Conservation (phyloP, 1,140 invertebrate genomes). For the Megathymus violae region DNA sequence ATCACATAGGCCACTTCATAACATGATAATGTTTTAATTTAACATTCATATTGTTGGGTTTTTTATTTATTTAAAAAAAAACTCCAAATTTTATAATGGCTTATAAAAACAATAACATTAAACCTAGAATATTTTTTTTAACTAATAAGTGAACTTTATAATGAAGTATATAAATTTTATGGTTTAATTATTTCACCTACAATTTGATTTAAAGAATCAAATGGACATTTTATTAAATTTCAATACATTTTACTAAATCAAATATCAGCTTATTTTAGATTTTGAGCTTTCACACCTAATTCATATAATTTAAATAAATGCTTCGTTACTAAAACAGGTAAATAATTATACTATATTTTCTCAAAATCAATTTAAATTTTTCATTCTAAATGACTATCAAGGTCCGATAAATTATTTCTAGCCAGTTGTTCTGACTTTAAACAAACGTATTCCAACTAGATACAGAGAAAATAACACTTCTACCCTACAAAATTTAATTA, state of each 20-base stretch:
- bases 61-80: too few species aligned
- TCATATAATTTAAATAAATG: slow-evolving; percentile 21
- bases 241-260: slow-evolving; percentile 9
- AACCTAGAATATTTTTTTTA: slow-evolving; percentile 13
- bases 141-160: slow-evolving; percentile 6
- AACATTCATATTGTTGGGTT: too few species aligned
- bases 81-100: slow-evolving; percentile 2
- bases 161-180: background rate
- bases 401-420: slow-evolving; percentile 1
- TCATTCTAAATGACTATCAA: too few species aligned
- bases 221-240: slow-evolving; percentile 13
- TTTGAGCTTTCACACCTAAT: slow-evolving; percentile 38
- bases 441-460: slow-evolving; percentile 28
- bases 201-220: slow-evolving; percentile 12
- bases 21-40: too few species aligned
- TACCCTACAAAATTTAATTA: slow-evolving; percentile 2
- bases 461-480: background rate
- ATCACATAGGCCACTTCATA: too few species aligned
- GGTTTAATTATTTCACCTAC: slow-evolving; percentile 8
- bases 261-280: slow-evolving; percentile 33
- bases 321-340: slow-evolving; percentile 10
- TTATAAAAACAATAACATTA: slow-evolving; percentile 2
- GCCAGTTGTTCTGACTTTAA: slow-evolving; percentile 3
- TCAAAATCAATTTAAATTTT: too few species aligned
- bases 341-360: slow-evolving; percentile 8